phyloP scores from a whole-genome alignment of 2,888 invertebrate species.

The Yponomeuta malinellus region DNA sequence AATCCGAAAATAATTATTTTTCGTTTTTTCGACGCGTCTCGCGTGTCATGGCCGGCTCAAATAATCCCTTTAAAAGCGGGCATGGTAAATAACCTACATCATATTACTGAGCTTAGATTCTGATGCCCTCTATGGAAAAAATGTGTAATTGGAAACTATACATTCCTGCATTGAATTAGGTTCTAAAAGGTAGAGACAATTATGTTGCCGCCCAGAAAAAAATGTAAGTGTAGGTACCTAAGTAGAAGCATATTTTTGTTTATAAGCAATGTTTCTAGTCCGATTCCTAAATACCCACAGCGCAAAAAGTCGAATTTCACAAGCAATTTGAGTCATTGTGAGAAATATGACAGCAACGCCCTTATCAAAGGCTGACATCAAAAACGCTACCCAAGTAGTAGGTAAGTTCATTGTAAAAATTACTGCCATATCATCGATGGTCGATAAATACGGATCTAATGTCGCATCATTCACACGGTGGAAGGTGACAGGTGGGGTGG shows the following conservation, averaged over 20 bases:
- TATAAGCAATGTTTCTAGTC: background rate
- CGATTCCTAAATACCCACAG: background rate
- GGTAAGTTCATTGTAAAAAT: constrained; percentile 43
- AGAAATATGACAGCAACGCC: constrained; percentile 25
- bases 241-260: too few species aligned
- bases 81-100: constrained; percentile 57
- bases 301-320: constrained; percentile 9
- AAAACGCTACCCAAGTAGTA: constrained; percentile 42
- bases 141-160: background rate
- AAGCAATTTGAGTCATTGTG: background rate
- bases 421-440: constrained; percentile 68
- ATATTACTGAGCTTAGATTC: constrained; percentile 43
- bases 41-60: constrained; percentile 59
- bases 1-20: constrained; percentile 67
- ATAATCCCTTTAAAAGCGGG: constrained; percentile 70
- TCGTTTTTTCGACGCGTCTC: constrained; percentile 46
- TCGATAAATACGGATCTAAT: constrained; percentile 48
- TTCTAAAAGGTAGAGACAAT: background rate
- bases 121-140: background rate
- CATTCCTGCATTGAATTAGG: background rate
- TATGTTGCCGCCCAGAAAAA: background rate
- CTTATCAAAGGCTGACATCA: constrained; percentile 35
- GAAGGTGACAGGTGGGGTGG: constrained; percentile 61
- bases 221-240: background rate
- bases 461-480: constrained; percentile 47